These are phyloP conservation scores for Nymphalis urticae DNA, from an alignment of 2,888 invertebrate species.

Conservation along the genomic window DNA sequence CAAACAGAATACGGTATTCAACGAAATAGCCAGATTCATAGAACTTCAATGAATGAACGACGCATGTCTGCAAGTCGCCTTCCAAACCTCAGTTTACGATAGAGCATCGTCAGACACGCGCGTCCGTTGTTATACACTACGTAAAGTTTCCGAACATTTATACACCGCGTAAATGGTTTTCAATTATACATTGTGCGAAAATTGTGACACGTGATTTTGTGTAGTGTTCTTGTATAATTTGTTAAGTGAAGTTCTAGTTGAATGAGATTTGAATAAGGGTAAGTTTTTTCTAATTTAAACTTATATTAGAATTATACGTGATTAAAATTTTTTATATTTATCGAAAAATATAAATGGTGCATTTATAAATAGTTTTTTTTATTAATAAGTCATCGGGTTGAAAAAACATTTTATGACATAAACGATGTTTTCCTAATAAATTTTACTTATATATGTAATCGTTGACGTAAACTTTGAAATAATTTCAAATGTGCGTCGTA, in stretches of 20 bases:
- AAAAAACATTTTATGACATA: no score
- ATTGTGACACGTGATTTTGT: constrained; percentile 9
- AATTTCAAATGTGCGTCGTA: no score
- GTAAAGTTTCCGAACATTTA: not conserved
- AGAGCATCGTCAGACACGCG: not conserved
- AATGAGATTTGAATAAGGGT: not conserved
- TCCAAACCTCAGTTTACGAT: constrained; percentile 14
- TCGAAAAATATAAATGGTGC: no score
- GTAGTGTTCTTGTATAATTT: constrained; percentile 6
- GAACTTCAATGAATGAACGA: constrained; percentile 22
- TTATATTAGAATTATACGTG: no score
- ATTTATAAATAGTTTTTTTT: no score
- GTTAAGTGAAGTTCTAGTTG: not conserved
- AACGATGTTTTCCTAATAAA: no score
- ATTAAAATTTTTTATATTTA: no score
- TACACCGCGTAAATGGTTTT: not conserved
- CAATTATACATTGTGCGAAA: not conserved
- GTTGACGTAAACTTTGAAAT: no score
- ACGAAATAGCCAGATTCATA: constrained; percentile 17
- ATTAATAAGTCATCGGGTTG: no score
- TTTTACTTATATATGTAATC: no score
- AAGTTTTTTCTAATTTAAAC: not conserved
- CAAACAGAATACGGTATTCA: not conserved
- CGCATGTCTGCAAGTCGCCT: constrained; percentile 21
- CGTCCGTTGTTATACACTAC: not conserved